Evolutionary conservation across 1,140 invertebrate genomes (phyloP).

Genomic region (Matsumurasca onukii): DNA sequence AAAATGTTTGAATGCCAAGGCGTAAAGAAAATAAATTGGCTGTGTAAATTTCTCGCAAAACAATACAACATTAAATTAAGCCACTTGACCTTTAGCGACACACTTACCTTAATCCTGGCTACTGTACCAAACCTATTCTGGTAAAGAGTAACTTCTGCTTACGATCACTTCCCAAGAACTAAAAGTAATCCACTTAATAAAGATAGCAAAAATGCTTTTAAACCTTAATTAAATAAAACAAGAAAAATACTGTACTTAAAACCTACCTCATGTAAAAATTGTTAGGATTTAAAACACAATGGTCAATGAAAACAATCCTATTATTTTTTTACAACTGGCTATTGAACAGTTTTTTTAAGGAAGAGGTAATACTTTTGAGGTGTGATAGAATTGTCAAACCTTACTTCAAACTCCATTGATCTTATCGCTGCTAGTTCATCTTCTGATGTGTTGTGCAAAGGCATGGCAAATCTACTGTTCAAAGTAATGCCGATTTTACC

Average conservation of each 20-base stretch:
- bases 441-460: slow-evolving; percentile 47
- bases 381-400: neutral
- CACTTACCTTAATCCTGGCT: too few species aligned
- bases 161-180: too few species aligned
- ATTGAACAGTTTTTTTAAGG: neutral
- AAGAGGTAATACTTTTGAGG: neutral
- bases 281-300: neutral
- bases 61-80: too few species aligned
- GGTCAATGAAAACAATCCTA: neutral
- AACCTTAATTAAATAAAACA: too few species aligned
- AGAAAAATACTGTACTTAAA: too few species aligned
- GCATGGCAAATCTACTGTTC: slow-evolving; percentile 51
- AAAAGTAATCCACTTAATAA: too few species aligned
- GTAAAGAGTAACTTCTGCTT: too few species aligned
- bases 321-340: neutral
- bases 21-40: neutral
- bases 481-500: slow-evolving; percentile 55
- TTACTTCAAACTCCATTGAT: slow-evolving; percentile 50
- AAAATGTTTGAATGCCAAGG: neutral
- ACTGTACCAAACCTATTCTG: too few species aligned
- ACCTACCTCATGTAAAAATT: neutral
- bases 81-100: too few species aligned
- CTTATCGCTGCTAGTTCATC: slow-evolving; percentile 52
- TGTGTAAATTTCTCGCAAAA: too few species aligned
- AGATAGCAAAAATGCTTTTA: too few species aligned